Evolutionary conservation across 2,113 vertebrate genomes (phyloP).

Genomic region (Hoplias malabaricus): DNA sequence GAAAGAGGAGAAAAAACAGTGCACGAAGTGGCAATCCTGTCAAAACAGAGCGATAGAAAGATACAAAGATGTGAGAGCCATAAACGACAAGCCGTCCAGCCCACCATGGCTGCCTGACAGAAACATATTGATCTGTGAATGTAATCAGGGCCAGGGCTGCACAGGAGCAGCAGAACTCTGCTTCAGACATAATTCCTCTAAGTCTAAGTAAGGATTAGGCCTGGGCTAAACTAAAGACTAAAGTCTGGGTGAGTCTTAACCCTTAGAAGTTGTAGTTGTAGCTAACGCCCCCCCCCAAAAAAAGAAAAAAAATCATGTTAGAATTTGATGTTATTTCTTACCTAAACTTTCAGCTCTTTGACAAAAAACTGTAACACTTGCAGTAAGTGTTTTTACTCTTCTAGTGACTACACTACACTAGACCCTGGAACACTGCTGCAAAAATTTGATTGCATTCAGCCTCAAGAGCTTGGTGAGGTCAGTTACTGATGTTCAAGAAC

Average conservation of each 20-base stretch:
- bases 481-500: no score
- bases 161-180: background rate
- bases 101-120: constrained; percentile 35
- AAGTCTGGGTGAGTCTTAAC: background rate
- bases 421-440: no score
- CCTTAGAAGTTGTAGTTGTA: background rate
- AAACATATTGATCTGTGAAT: constrained; percentile 46
- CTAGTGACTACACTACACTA: no score
- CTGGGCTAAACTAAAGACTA: background rate
- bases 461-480: no score
- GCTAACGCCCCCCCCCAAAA: no score
- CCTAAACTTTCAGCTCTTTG: no score
- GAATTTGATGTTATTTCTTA: background rate
- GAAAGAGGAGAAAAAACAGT: background rate
- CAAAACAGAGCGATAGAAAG: constrained; percentile 1
- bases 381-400: no score
- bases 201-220: background rate
- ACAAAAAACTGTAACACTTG: no score
- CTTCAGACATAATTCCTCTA: constrained; percentile 9
- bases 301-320: background rate
- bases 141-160: constrained; percentile 12
- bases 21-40: background rate
- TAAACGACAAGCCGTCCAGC: constrained; percentile 34
- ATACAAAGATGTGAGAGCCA: constrained; percentile 12
- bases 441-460: no score